Conservation (phyloP, 2,888 invertebrate genomes). For the Drosophila greeni region DNA sequence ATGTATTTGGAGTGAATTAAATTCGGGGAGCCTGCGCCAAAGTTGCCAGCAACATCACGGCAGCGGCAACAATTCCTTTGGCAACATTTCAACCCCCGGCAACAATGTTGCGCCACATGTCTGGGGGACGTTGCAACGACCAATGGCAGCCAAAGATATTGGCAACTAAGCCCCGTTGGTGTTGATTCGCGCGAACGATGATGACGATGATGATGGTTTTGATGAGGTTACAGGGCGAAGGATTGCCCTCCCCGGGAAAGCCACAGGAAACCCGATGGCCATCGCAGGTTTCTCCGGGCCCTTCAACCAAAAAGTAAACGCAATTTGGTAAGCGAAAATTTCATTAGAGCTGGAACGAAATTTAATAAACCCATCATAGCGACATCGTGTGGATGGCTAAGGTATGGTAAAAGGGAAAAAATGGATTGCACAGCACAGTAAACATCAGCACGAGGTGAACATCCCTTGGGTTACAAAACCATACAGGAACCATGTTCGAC, state of each 20-base stretch:
- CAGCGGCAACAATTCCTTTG: conserved; percentile 14
- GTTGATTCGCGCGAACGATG: conserved; percentile 12
- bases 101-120: conserved; percentile 19
- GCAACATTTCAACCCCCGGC: conserved; percentile 12
- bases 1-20: conserved; percentile 62
- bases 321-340: conserved; percentile 72
- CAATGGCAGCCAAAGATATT: conserved; percentile 20
- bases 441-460: conserved; percentile 21
- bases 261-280: conserved; percentile 47
- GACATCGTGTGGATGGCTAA: conserved; percentile 21
- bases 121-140: conserved; percentile 1
- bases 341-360: conserved; percentile 63
- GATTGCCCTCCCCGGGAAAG: conserved; percentile 55
- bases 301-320: conserved; percentile 48
- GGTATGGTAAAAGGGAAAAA: neutral
- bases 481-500: conserved; percentile 9
- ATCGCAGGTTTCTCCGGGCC: conserved; percentile 24
- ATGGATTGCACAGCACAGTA: conserved; percentile 16
- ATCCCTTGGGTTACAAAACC: conserved; percentile 20
- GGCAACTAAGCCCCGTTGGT: conserved; percentile 6
- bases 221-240: conserved; percentile 35
- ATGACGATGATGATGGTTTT: conserved; percentile 23
- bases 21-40: conserved; percentile 42
- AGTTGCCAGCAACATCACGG: conserved; percentile 54
- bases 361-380: conserved; percentile 61